These are phyloP conservation scores for Enteromius treurensis DNA, from an alignment of 2,797 vertebrate species.

Conservation along the genomic window DNA sequence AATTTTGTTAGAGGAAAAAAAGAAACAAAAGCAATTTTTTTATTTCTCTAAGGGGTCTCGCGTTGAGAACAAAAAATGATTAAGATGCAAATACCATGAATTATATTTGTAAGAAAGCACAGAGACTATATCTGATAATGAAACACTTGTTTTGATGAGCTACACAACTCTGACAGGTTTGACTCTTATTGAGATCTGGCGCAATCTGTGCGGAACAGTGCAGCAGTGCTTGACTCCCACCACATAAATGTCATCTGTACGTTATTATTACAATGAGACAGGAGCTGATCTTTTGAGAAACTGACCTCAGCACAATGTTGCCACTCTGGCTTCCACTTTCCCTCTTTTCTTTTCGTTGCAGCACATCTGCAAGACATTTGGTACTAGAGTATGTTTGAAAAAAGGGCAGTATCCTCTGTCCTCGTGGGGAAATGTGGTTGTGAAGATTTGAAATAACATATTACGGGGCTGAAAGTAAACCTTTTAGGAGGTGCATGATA, in stretches of 20 bases:
- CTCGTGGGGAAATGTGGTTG: conserved; percentile 78
- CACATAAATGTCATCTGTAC: conserved; percentile 30
- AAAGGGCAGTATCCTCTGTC: conserved; percentile 72
- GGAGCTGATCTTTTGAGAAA: conserved; percentile 43
- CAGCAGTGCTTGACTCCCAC: background rate
- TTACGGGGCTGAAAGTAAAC: conserved; percentile 80
- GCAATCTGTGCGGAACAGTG: background rate
- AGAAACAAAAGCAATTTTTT: conserved; percentile 38
- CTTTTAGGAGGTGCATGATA: conserved; percentile 80
- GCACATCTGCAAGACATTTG: conserved; percentile 82
- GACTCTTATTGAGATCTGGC: conserved; percentile 2
- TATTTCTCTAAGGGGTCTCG: conserved; percentile 38
- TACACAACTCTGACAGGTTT: conserved; percentile 22
- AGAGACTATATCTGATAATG: conserved; percentile 31
- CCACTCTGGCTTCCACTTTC: conserved; percentile 39
- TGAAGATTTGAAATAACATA: conserved; percentile 82
- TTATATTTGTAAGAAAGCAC: conserved; percentile 35
- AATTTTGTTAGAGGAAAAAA: conserved; percentile 27
- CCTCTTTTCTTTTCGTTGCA: conserved; percentile 46
- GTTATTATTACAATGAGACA: conserved; percentile 42
- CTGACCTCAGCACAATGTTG: conserved; percentile 39
- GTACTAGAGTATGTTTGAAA: conserved; percentile 71
- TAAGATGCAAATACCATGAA: conserved; percentile 45
- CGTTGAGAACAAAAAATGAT: conserved; percentile 31
- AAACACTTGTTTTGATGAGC: conserved; percentile 30